These are phyloP conservation scores for Salpingus planirostris DNA, from an alignment of 2,888 invertebrate species.

Conservation along the genomic window DNA sequence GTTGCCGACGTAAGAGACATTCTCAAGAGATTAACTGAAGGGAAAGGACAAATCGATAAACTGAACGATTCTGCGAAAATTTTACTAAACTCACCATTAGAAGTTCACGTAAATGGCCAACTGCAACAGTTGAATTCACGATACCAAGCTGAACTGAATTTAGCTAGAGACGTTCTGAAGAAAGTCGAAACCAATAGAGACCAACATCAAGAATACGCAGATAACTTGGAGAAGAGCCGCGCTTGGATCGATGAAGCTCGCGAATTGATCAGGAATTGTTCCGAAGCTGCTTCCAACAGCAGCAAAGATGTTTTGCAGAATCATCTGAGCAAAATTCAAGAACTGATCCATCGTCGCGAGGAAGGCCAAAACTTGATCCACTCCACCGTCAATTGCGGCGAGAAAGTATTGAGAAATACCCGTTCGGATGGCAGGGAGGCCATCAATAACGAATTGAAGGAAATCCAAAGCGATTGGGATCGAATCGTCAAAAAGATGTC, in stretches of 20 bases:
- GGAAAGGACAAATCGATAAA: slow-evolving; percentile 72
- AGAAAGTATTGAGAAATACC: slow-evolving; percentile 80
- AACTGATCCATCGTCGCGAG: slow-evolving; percentile 71
- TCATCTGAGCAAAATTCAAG: slow-evolving; percentile 70
- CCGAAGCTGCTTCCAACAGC: slow-evolving; percentile 67
- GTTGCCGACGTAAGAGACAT: slow-evolving; percentile 74
- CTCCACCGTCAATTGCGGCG: slow-evolving; percentile 79
- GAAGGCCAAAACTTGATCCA: slow-evolving; percentile 82
- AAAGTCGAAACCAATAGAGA: slow-evolving; percentile 84
- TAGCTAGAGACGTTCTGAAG: slow-evolving; percentile 81
- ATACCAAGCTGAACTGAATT: slow-evolving; percentile 80
- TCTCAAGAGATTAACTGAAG: slow-evolving; percentile 62
- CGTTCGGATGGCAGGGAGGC: slow-evolving; percentile 81
- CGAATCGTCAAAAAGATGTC: slow-evolving; percentile 84
- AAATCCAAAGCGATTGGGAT: slow-evolving; percentile 89
- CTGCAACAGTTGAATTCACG: slow-evolving; percentile 77
- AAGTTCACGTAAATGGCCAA: slow-evolving; percentile 81
- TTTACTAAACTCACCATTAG: slow-evolving; percentile 72
- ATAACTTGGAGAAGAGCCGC: slow-evolving; percentile 65
- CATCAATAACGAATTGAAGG: slow-evolving; percentile 79
- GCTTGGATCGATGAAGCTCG: slow-evolving; percentile 84
- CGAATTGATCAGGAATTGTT: slow-evolving; percentile 69
- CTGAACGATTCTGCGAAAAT: slow-evolving; percentile 72
- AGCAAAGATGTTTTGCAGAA: slow-evolving; percentile 77
- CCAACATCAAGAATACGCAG: slow-evolving; percentile 74